phyloP scores from a whole-genome alignment of 2,113 vertebrate genomes.

The Gallinago undulata region DNA sequence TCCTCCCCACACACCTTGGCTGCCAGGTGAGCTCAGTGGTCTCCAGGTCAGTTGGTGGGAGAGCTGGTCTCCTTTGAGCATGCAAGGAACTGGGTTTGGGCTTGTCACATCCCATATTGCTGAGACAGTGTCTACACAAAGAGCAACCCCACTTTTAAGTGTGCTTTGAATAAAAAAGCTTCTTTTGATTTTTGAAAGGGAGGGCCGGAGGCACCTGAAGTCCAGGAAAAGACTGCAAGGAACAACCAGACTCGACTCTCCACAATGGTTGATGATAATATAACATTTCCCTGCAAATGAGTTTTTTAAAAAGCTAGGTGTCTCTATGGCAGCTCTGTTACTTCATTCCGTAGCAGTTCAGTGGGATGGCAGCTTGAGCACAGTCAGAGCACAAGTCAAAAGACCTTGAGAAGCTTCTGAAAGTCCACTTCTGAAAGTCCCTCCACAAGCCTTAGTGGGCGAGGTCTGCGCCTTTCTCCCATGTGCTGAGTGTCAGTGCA shows the following conservation, averaged over 20 bases:
- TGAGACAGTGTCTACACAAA: neutral
- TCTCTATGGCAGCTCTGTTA: neutral
- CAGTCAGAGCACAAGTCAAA: neutral
- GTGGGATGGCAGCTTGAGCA: neutral
- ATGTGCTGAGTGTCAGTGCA: neutral
- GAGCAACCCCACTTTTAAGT: neutral
- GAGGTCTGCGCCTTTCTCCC: neutral
- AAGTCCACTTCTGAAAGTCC: neutral
- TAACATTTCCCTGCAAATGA: neutral
- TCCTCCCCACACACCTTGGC: neutral
- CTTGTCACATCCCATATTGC: neutral
- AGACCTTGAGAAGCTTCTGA: neutral
- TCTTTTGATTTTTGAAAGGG: neutral
- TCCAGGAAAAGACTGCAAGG: neutral
- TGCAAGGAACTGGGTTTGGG: neutral
- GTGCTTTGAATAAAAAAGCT: neutral
- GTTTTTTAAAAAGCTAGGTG: neutral
- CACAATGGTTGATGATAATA: neutral
- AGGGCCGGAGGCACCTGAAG: neutral
- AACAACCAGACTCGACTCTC: neutral
- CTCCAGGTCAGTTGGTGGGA: accelerated
- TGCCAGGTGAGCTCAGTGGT: neutral
- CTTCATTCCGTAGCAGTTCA: neutral
- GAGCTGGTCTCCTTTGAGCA: neutral
- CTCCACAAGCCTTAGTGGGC: neutral